Evolutionary conservation across 2,113 vertebrate genomes (phyloP).

Genomic region (Puntigrus tetrazona): DNA sequence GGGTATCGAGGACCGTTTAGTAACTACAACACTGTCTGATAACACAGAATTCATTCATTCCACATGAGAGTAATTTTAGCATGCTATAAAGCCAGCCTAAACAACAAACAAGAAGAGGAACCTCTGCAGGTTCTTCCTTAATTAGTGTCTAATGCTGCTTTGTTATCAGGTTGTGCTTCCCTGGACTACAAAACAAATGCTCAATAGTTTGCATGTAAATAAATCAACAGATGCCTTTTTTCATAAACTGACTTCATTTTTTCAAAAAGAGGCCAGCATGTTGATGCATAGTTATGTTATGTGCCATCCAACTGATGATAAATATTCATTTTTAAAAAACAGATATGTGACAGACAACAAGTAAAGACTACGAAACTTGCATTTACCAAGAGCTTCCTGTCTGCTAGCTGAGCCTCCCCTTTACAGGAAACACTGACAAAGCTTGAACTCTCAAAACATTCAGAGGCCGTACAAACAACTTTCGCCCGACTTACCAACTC

Average conservation of each 20-base stretch:
- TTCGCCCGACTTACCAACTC: constrained; percentile 51
- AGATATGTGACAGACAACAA: constrained; percentile 59
- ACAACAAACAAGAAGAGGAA: neutral
- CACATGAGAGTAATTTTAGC: neutral
- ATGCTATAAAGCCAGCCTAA: neutral
- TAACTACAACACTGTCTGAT: neutral
- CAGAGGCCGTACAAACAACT: constrained; percentile 51
- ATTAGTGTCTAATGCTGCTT: neutral
- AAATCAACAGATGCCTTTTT: neutral
- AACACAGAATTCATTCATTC: neutral
- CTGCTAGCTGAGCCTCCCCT: constrained; percentile 49
- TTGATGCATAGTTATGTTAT: neutral
- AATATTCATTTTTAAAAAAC: constrained; percentile 26
- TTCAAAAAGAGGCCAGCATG: neutral
- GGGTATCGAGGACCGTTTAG: neutral
- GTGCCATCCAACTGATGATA: neutral
- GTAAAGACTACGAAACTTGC: constrained; percentile 63
- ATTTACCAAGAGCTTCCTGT: constrained; percentile 73
- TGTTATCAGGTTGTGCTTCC: neutral
- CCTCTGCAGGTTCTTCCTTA: neutral
- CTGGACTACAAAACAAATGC: constrained; percentile 1
- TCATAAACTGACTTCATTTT: neutral
- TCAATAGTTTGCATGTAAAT: neutral
- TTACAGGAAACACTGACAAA: constrained; percentile 76
- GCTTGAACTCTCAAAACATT: constrained; percentile 53